Percentiles rank a stretch among this genome's conserved stretches.
Evolutionary conservation across 2,888 invertebrate species (phyloP).

Genomic region (Hirtodrosophila histrioides): DNA sequence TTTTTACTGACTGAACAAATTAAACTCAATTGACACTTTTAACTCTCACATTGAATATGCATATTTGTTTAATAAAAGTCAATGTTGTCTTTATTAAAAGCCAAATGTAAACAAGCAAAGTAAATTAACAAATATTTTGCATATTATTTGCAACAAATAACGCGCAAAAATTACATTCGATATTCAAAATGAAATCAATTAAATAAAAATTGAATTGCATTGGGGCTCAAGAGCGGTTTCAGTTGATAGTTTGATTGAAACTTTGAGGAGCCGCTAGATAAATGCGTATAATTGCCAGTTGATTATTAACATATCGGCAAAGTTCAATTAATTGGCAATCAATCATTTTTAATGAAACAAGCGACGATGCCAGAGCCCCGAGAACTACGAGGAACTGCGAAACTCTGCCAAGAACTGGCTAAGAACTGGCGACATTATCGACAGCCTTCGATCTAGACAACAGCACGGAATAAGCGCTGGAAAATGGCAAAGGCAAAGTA

Average conservation of each 20-base stretch:
- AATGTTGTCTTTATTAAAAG: conserved; percentile 45
- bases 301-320: conserved; percentile 80
- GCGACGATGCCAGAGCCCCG: conserved; percentile 31
- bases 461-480: conserved; percentile 15
- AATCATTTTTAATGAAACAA: conserved; percentile 82
- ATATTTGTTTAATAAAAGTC: conserved; percentile 33
- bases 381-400: conserved; percentile 24
- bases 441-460: conserved; percentile 65
- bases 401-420: conserved; percentile 6
- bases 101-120: conserved; percentile 38
- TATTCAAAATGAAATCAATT: conserved; percentile 30
- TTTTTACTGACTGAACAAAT: conserved; percentile 17
- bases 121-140: conserved; percentile 30
- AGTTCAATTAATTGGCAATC: conserved; percentile 82
- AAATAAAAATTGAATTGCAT: conserved; percentile 11
- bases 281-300: conserved; percentile 55
- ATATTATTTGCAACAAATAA: conserved; percentile 25
- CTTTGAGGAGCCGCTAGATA: conserved; percentile 19
- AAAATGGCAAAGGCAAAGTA: conserved; percentile 21
- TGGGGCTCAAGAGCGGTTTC: neutral
- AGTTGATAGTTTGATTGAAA: conserved; percentile 5
- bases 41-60: conserved; percentile 24
- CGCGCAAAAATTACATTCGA: neutral
- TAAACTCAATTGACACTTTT: conserved; percentile 8
- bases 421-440: conserved; percentile 69